phyloP scores from a whole-genome alignment of 2,888 invertebrate species.

The Acholoe squamosa region DNA sequence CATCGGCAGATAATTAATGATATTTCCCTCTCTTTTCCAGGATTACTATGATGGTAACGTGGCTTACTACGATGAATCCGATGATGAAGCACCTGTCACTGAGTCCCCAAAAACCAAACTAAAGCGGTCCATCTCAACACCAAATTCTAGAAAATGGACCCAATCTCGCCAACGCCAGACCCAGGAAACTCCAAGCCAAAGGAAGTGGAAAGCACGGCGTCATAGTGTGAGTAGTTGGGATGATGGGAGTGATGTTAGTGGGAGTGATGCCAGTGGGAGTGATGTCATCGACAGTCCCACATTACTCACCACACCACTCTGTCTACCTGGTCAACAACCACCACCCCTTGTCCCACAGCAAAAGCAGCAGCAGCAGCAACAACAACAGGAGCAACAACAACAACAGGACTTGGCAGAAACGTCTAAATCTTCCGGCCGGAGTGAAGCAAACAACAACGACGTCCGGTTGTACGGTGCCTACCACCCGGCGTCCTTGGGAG shows the following conservation, averaged over 20 bases:
- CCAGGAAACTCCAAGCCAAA: neutral
- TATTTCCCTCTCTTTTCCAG: neutral
- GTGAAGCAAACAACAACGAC: conserved; percentile 38
- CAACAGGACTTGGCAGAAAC: neutral
- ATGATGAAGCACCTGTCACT: neutral
- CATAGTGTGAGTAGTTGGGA: conserved; percentile 51
- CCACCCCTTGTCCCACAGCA: neutral
- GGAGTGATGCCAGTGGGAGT: conserved; percentile 10
- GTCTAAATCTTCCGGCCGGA: neutral
- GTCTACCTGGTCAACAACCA: neutral
- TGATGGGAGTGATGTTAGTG: conserved; percentile 9
- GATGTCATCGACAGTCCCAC: conserved; percentile 28
- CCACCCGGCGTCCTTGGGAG: conserved; percentile 8
- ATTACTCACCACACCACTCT: neutral
- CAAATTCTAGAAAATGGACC: neutral
- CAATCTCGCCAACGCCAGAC: neutral
- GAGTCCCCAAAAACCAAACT: neutral
- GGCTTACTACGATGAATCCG: conserved; percentile 43
- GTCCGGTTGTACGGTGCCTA: neutral
- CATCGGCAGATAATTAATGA: no score
- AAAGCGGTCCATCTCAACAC: neutral
- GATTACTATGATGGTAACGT: conserved; percentile 55
- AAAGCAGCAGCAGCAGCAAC: neutral
- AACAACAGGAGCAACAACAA: neutral
- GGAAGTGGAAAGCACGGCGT: conserved; percentile 12